These are phyloP conservation scores for Leptopilina syphax DNA, from an alignment of 2,888 invertebrate genomes.

Conservation along the genomic window DNA sequence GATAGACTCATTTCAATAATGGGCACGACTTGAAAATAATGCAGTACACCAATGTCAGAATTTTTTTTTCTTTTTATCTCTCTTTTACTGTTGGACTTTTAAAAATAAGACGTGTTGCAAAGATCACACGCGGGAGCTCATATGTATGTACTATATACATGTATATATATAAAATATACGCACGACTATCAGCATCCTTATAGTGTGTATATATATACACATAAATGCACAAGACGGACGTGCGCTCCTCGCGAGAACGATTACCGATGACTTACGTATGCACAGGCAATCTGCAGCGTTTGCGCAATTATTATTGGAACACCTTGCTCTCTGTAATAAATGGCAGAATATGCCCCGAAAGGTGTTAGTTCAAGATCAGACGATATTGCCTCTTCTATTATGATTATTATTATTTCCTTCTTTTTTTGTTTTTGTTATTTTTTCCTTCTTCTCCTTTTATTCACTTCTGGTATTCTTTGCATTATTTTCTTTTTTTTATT, in stretches of 20 bases:
- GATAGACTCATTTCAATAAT: conserved; percentile 38
- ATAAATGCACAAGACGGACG: conserved; percentile 44
- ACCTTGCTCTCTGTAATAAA: conserved; percentile 73
- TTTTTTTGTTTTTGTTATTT: conserved; percentile 22
- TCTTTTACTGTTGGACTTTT: too few relatives aligned
- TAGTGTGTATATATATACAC: neutral
- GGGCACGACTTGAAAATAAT: too few relatives aligned
- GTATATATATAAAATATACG: conserved; percentile 7
- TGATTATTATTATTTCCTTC: neutral
- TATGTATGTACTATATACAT: neutral
- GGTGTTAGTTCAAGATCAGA: conserved; percentile 76
- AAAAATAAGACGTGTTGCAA: too few relatives aligned
- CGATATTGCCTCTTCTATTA: conserved; percentile 52
- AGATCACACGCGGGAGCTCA: too few relatives aligned
- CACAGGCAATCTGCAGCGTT: conserved; percentile 69
- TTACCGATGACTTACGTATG: conserved; percentile 73
- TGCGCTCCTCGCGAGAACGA: conserved; percentile 58
- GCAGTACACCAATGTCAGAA: too few relatives aligned
- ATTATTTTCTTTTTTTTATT: neutral
- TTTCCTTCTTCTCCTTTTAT: conserved; percentile 29
- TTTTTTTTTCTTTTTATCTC: conserved; percentile 9
- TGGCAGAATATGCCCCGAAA: conserved; percentile 73
- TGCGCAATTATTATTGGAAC: conserved; percentile 76
- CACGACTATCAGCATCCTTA: conserved; percentile 31
- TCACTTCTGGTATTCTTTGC: neutral